A percentile compares a stretch with the other conserved stretches of the same genome.
Evolutionary conservation across 1,140 invertebrate genomes (phyloP).

Genomic region (Tachypleus tridentatus): DNA sequence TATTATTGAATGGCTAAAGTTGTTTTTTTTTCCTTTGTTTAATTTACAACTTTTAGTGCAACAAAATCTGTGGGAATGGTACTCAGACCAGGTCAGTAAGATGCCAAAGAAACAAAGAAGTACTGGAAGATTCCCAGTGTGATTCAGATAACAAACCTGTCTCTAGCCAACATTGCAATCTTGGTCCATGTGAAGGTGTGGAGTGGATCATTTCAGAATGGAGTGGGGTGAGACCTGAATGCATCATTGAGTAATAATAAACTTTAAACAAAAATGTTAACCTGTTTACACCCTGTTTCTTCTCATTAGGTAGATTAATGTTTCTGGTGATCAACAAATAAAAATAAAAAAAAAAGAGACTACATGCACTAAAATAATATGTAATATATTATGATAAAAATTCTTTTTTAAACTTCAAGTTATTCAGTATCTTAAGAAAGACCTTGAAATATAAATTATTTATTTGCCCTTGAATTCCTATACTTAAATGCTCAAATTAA

Average conservation of each 20-base stretch:
- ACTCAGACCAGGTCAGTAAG: slow-evolving; percentile 27
- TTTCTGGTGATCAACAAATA: no score
- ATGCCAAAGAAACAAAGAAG: slow-evolving; percentile 41
- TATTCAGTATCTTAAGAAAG: no score
- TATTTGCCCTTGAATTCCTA: slow-evolving; percentile 5
- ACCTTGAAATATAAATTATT: no score
- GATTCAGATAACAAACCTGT: slow-evolving; percentile 47
- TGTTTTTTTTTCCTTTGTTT: slow-evolving; percentile 4
- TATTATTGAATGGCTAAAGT: not conserved
- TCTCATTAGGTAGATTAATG: no score
- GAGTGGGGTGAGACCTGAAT: slow-evolving; percentile 57
- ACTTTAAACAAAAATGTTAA: not conserved
- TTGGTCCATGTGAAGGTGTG: slow-evolving; percentile 75
- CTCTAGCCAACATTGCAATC: slow-evolving; percentile 51
- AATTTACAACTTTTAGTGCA: slow-evolving; percentile 47
- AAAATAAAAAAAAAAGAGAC: no score
- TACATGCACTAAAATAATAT: no score
- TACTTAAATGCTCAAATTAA: slow-evolving; percentile 12
- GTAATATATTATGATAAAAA: no score
- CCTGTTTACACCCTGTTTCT: no score
- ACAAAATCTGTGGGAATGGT: slow-evolving; percentile 75
- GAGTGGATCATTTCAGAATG: slow-evolving; percentile 82
- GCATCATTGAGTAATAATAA: slow-evolving; percentile 14
- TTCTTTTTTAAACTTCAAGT: no score
- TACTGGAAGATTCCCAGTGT: slow-evolving; percentile 37